Evolutionary conservation across 2,113 vertebrate species (phyloP).

Genomic region (Pardalotus punctatus): DNA sequence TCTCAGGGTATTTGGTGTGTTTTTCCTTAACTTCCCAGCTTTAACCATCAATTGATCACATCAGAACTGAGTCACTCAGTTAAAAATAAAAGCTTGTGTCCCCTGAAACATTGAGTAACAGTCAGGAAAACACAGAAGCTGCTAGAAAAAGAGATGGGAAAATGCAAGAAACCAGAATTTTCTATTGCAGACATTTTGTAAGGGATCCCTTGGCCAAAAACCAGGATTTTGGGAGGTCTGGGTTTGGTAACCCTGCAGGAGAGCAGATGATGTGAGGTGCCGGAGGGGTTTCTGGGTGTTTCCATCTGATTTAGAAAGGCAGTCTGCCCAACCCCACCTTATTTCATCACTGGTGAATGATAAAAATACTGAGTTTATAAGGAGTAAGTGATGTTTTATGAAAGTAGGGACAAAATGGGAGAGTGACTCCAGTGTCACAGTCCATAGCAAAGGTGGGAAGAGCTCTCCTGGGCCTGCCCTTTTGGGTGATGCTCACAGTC

Average conservation of each 20-base stretch:
- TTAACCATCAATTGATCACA: background rate
- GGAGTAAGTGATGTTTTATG: background rate
- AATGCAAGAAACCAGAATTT: background rate
- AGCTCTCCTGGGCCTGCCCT: background rate
- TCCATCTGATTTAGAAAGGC: background rate
- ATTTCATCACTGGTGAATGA: background rate
- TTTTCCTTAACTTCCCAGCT: background rate
- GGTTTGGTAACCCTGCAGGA: background rate
- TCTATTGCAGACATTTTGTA: fast-evolving
- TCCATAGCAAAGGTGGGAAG: background rate
- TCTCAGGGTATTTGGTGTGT: constrained; percentile 15
- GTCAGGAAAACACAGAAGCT: background rate
- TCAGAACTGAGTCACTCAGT: background rate
- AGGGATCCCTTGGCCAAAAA: background rate
- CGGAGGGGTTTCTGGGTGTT: background rate
- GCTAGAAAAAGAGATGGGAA: background rate
- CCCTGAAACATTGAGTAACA: background rate
- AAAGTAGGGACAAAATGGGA: background rate
- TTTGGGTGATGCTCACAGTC: fast-evolving
- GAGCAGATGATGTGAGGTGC: fast-evolving
- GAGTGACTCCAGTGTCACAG: fast-evolving
- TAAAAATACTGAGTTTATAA: background rate
- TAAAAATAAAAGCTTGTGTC: background rate
- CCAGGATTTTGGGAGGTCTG: fast-evolving
- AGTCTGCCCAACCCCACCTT: background rate